Evolutionary conservation across 1,140 invertebrate genomes (phyloP), one percentile per base, ranked within the genome.

Genomic region (Helicoverpa zea): DNA sequence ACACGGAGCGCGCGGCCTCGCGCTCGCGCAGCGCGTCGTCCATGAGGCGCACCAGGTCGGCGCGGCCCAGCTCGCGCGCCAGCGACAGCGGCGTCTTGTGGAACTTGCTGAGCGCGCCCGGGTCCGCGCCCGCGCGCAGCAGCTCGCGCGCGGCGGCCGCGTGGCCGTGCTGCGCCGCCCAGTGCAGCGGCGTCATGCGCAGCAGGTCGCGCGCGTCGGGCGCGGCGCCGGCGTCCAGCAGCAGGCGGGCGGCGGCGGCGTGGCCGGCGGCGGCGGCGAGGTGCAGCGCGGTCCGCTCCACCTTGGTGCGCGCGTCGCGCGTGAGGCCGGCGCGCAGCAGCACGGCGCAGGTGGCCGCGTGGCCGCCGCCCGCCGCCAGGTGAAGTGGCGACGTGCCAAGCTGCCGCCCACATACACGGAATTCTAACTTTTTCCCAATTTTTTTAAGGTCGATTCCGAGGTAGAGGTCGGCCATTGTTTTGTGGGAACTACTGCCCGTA

Each of bases 111-210:
- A 23, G 23, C 18, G 35, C 61, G 51, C 47, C 13, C 35, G 96
- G 93, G 91, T 98, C 96, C 1, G 98, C 98, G 16, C 98, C 97
- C 87, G 96, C 94, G 74, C 96, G 95, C 3, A 99, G 88, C 63
- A 99, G 94, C 61, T 97, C 86, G 76, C 97, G 95, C 47, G 98
- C 97, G 56, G 97, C 96, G 63, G 96, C 96, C 47, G 96, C 87
- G 87, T 92, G 90, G 2, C 90, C 91, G 84, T 97, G 97, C 94
- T 99, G 98, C 64, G 98, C 98, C 11, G 98, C 98, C 98, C 98
- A 99, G 95, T 99, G 98, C 29, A 99, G 95, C 43, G 98, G 98
- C 30, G 98, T 99, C 98, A 99, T 99, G 89, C 97, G 97, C 43
- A 99, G 94, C 98, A 99, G 98, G 95, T 99, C 98, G 73, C 79